A percentile compares a stretch with the other conserved stretches of the same genome.
These are phyloP conservation scores for Lucilia cuprina DNA, from an alignment of 1,140 invertebrate genomes.

Conservation along the genomic window DNA sequence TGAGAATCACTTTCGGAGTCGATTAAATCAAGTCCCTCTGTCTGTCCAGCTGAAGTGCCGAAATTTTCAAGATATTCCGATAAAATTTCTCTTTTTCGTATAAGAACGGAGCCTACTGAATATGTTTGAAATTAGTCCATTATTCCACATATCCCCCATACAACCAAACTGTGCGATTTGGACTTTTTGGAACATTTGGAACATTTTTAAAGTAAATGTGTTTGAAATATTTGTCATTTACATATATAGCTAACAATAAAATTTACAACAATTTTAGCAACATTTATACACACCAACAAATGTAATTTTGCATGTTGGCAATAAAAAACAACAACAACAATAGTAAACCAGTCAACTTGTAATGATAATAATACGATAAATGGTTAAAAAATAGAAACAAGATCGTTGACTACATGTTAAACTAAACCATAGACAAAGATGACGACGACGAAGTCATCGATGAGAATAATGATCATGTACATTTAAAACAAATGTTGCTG, in stretches of 20 bases:
- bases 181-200: too few relatives aligned
- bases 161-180: too few relatives aligned
- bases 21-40: too few relatives aligned
- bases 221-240: background rate
- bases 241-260: background rate
- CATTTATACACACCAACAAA: background rate
- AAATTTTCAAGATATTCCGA: too few relatives aligned
- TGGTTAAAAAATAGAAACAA: background rate
- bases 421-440: background rate
- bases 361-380: background rate
- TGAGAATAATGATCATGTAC: too few relatives aligned
- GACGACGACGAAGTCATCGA: background rate
- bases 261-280: background rate
- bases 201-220: too few relatives aligned
- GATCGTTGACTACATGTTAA: background rate
- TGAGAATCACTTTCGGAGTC: too few relatives aligned
- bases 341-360: background rate
- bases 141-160: too few relatives aligned
- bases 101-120: too few relatives aligned
- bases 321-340: background rate
- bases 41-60: too few relatives aligned
- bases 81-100: too few relatives aligned
- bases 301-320: background rate
- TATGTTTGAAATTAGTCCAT: too few relatives aligned
- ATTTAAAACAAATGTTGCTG: background rate